These are phyloP conservation scores for Danaus plexippus DNA, from an alignment of 1,140 invertebrate genomes.

Conservation along the genomic window DNA sequence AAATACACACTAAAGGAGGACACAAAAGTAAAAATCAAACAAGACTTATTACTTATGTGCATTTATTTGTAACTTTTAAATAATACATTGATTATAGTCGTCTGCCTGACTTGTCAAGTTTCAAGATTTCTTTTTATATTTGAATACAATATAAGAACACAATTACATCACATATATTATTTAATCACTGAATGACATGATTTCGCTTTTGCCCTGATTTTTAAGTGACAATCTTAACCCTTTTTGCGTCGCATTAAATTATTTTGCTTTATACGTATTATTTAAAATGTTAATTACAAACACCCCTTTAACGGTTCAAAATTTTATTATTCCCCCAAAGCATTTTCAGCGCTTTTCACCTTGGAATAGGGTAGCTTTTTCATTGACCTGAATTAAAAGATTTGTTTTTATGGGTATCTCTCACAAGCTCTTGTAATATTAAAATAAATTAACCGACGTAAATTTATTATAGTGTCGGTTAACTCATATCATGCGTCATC, in stretches of 20 bases:
- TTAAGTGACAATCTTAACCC: slow-evolving; percentile 58
- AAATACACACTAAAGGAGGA: too few species aligned
- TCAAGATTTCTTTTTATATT: too few species aligned
- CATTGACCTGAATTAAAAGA: too few species aligned
- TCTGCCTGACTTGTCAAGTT: too few species aligned
- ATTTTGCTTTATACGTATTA: slow-evolving; percentile 55
- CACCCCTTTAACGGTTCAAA: neutral
- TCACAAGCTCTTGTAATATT: too few species aligned
- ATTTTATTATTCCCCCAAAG: too few species aligned
- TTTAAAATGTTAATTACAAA: slow-evolving; percentile 50
- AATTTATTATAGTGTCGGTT: neutral
- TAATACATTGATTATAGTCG: too few species aligned
- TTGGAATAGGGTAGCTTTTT: slow-evolving; percentile 2
- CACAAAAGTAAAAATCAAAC: too few species aligned
- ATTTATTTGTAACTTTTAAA: too few species aligned
- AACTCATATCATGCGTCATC: neutral
- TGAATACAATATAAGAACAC: slow-evolving; percentile 11
- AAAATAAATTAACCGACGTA: neutral
- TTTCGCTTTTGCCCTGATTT: slow-evolving; percentile 44
- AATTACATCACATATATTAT: slow-evolving; percentile 36
- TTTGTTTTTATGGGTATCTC: too few species aligned
- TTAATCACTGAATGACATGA: slow-evolving; percentile 36
- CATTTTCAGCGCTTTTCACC: too few species aligned
- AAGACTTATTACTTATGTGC: too few species aligned
- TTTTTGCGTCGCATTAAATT: slow-evolving; percentile 48